These are phyloP conservation scores for Aplidium turbinatum DNA, from an alignment of 23 tunicate species.

Conservation along the genomic window DNA sequence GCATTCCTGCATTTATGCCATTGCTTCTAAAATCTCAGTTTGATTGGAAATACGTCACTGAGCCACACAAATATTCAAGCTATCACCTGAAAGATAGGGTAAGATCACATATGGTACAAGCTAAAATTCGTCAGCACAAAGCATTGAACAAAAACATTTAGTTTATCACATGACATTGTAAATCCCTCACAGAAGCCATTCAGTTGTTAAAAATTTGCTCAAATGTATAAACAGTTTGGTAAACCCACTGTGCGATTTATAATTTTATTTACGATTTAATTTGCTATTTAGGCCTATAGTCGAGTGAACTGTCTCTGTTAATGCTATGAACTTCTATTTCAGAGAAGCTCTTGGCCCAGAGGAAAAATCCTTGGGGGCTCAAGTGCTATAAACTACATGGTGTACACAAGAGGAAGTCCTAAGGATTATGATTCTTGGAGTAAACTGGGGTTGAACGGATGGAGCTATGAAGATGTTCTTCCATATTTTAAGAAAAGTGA, in stretches of 20 bases:
- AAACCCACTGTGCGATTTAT: too few relatives aligned
- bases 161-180: too few relatives aligned
- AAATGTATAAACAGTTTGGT: too few relatives aligned
- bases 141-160: too few relatives aligned
- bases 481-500: slow-evolving; percentile 71
- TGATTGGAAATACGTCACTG: slow-evolving; percentile 48
- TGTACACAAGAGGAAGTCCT: slow-evolving; percentile 58
- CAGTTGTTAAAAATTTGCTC: too few relatives aligned
- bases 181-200: too few relatives aligned
- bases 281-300: too few relatives aligned
- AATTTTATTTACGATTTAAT: too few relatives aligned
- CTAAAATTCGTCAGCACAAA: too few relatives aligned
- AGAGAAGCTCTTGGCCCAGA: slow-evolving; percentile 53
- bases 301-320: too few relatives aligned
- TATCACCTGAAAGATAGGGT: not conserved
- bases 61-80: slow-evolving; percentile 34
- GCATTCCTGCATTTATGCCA: slow-evolving; percentile 19
- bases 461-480: slow-evolving; percentile 63
- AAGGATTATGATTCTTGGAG: slow-evolving; percentile 69
- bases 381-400: slow-evolving; percentile 63
- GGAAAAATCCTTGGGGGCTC: slow-evolving; percentile 78
- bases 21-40: not conserved
- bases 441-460: slow-evolving; percentile 58
- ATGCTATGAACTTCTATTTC: too few relatives aligned
- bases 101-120: too few relatives aligned